Conservation (phyloP, 1,140 invertebrate species). For the Arctopsyche grandis region DNA sequence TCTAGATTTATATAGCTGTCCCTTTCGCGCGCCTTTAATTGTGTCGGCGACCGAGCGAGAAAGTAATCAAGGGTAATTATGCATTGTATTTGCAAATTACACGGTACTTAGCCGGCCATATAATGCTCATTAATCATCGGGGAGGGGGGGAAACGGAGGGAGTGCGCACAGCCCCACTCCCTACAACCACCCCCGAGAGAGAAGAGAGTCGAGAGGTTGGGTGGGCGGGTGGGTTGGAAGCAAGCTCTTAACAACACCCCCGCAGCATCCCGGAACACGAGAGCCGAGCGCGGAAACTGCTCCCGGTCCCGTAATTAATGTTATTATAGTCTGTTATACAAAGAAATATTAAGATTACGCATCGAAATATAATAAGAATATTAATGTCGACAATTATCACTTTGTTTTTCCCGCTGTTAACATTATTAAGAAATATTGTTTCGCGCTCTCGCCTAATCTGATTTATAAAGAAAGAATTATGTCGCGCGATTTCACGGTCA, state of each 20-base stretch:
- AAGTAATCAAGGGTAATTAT: slow-evolving; percentile 63
- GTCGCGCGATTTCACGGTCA: background rate
- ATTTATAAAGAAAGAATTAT: background rate
- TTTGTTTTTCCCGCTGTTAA: background rate
- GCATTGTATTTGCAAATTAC: slow-evolving; percentile 69
- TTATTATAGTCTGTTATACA: slow-evolving; percentile 21
- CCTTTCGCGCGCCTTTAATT: slow-evolving; percentile 23
- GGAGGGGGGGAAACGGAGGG: background rate
- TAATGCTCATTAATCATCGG: slow-evolving; percentile 68
- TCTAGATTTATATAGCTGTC: slow-evolving; percentile 14
- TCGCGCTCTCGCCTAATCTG: background rate
- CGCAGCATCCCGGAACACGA: background rate
- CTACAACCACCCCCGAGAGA: background rate
- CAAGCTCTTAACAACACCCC: slow-evolving; percentile 1
- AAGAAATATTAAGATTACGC: slow-evolving; percentile 29
- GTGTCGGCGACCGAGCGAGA: slow-evolving; percentile 22
- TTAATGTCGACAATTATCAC: slow-evolving; percentile 17
- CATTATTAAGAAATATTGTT: slow-evolving; percentile 1
- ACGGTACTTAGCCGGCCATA: slow-evolving; percentile 70
- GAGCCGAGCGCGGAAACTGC: background rate
- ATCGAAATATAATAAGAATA: slow-evolving; percentile 28
- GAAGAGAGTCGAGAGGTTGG: background rate
- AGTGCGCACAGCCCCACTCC: background rate
- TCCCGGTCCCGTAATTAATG: slow-evolving; percentile 2
- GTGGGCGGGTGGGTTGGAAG: background rate